Percentiles rank a stretch among this genome's conserved stretches.
Conservation (phyloP, 2,888 invertebrate species). For the Parelbella ahira region DNA sequence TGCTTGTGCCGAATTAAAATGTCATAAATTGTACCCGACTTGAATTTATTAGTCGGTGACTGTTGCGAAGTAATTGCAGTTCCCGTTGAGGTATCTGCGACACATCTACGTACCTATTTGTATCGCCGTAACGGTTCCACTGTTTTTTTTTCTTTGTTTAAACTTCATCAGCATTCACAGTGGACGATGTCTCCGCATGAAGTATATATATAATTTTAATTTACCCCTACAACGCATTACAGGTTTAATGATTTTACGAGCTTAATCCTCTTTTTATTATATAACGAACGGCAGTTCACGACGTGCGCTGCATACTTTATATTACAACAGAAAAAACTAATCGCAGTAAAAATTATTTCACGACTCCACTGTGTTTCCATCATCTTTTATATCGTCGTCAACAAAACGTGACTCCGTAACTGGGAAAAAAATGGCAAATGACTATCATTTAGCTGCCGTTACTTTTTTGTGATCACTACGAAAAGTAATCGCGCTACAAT, state of each 20-base stretch:
- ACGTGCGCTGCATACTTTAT: no score
- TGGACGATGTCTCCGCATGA: constrained; percentile 12
- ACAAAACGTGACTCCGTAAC: constrained; percentile 16
- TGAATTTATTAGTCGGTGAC: constrained; percentile 46
- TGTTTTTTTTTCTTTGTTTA: constrained; percentile 29
- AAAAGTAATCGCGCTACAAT: constrained; percentile 28
- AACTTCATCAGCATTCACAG: constrained; percentile 32
- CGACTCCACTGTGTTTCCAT: constrained; percentile 5
- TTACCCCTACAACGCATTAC: no score
- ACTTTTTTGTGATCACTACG: constrained; percentile 47
- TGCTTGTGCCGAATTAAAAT: constrained; percentile 53
- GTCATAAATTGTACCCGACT: constrained; percentile 51
- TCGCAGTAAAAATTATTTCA: constrained; percentile 6
- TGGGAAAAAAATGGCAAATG: constrained; percentile 34
- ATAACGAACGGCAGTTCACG: background rate
- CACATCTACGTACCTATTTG: constrained; percentile 41
- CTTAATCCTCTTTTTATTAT: background rate
- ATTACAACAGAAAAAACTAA: no score
- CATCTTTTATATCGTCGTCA: constrained; percentile 7
- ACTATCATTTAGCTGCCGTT: constrained; percentile 46
- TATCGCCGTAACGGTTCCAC: constrained; percentile 37
- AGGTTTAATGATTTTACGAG: constrained; percentile 1
- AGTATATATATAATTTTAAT: no score
- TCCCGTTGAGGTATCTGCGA: constrained; percentile 40
- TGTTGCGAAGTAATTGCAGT: constrained; percentile 37